A percentile compares a stretch with the other conserved stretches of the same genome.
phyloP scores from a whole-genome alignment of 2,797 vertebrate genomes.

The Lutjanus campechanus region DNA sequence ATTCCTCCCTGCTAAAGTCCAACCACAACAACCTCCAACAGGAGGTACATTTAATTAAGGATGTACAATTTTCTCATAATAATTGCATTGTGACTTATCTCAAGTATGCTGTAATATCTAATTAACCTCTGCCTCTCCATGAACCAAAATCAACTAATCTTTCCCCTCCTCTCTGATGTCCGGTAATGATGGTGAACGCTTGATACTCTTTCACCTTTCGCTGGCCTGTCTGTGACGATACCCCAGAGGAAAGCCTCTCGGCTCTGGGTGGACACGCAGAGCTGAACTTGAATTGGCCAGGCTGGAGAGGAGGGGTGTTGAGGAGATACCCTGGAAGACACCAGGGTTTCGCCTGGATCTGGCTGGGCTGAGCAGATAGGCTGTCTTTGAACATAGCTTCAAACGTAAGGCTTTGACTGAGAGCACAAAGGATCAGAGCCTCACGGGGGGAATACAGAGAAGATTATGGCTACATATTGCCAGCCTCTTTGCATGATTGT shows the following conservation, averaged over 20 bases:
- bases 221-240: constrained; percentile 14
- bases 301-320: constrained; percentile 1
- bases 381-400: constrained; percentile 71
- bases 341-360: constrained; percentile 44
- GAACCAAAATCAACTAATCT: constrained; percentile 8
- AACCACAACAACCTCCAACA: not conserved
- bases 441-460: constrained; percentile 25
- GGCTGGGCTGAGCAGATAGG: constrained; percentile 42
- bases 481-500: constrained; percentile 13
- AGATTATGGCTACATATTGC: constrained; percentile 42
- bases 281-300: not conserved
- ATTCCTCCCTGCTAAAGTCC: constrained; percentile 7
- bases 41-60: not conserved
- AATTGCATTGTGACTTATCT: not conserved
- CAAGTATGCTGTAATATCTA: constrained; percentile 8
- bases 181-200: constrained; percentile 9
- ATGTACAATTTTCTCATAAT: not conserved
- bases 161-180: not conserved
- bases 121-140: constrained; percentile 20
- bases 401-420: constrained; percentile 56
- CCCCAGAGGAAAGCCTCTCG: constrained; percentile 27
- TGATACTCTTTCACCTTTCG: constrained; percentile 26
- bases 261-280: constrained; percentile 27
- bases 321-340: constrained; percentile 39
- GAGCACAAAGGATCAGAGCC: constrained; percentile 58